Evolutionary conservation across 2,113 vertebrate genomes (phyloP), one percentile per base, ranked within the genome.

Genomic region (Elephas maximus): DNA sequence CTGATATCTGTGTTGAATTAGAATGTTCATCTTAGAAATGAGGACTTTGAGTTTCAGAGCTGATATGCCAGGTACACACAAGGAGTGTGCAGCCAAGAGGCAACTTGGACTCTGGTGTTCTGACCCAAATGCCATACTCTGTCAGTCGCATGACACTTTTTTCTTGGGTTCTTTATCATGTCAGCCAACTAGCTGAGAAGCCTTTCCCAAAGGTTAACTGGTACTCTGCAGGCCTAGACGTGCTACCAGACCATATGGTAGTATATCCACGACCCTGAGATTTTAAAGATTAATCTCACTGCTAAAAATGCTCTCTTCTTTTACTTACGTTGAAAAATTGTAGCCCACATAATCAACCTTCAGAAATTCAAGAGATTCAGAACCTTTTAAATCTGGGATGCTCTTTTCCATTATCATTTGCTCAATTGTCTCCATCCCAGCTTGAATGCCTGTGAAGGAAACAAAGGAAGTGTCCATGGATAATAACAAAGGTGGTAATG

Each of bases 321-420:
- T 82, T 28, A 97, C 97, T 98, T 96, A 98, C 98, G 97, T 98
- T 84, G 97, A 95, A 88, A 98, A 97, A 79, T 98, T 98, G 76
- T 98, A 98, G 95, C 97, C 94, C 45, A 98, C 95, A 1, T 98
- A 98, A n/a, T 97, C 91, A 63, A 98, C 60, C 62, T 98, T 97
- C 45, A 98, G 88, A 95, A 97, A 98, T 28, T 98, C 95, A 28
- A 97, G 96, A 57, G 96, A 92, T 45, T 98, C 97, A n/a, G 96
- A 96, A 30, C 97, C 97, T 4, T 76, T 92, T 74, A 97, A 82
- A 94, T 97, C 92, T 65, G 97, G 92, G 33, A 98, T 94, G 10
- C 76, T 30, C 53, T 80, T 97, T 84, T 97, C 92, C 74, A 93
- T 97, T 23, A 88, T n/a, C 74, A 96, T 88, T 45, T 96, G 71